These are phyloP conservation scores for Butastur rufipennis DNA, from an alignment of 2,113 vertebrate genomes.

Conservation along the genomic window DNA sequence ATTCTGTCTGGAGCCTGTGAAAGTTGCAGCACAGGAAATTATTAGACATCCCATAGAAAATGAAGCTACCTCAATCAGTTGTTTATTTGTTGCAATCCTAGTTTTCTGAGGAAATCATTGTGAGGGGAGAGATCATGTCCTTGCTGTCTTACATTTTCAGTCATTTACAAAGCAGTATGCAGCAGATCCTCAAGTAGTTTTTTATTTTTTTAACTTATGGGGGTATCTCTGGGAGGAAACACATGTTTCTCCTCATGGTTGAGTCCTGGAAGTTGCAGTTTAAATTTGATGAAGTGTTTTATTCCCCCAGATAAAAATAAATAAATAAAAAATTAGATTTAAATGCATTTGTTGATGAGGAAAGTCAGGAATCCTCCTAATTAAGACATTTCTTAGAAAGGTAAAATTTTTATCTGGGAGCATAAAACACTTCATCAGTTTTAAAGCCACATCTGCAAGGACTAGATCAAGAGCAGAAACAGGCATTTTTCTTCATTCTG, in stretches of 20 bases:
- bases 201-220: not conserved
- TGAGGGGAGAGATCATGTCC: not conserved
- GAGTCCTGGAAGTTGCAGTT: slow-evolving; percentile 35
- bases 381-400: slow-evolving; percentile 58
- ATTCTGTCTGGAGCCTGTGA: not conserved
- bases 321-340: slow-evolving; percentile 53
- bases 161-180: not conserved
- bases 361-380: slow-evolving; percentile 54
- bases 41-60: not conserved
- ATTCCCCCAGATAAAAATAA: slow-evolving; percentile 51
- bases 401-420: slow-evolving; percentile 55
- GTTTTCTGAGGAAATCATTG: not conserved
- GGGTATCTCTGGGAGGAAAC: slow-evolving; percentile 43
- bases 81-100: not conserved
- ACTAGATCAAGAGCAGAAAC: slow-evolving; percentile 44
- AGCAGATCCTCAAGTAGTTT: not conserved
- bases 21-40: not conserved
- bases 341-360: slow-evolving; percentile 51
- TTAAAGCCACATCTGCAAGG: slow-evolving; percentile 63
- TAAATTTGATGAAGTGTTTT: slow-evolving; percentile 67
- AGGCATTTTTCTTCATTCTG: slow-evolving; percentile 42
- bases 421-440: slow-evolving; percentile 71
- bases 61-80: not conserved
- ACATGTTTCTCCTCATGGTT: slow-evolving; percentile 48
- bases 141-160: not conserved